Conservation (phyloP, 2,888 invertebrate species). For the Pammene fasciana region DNA sequence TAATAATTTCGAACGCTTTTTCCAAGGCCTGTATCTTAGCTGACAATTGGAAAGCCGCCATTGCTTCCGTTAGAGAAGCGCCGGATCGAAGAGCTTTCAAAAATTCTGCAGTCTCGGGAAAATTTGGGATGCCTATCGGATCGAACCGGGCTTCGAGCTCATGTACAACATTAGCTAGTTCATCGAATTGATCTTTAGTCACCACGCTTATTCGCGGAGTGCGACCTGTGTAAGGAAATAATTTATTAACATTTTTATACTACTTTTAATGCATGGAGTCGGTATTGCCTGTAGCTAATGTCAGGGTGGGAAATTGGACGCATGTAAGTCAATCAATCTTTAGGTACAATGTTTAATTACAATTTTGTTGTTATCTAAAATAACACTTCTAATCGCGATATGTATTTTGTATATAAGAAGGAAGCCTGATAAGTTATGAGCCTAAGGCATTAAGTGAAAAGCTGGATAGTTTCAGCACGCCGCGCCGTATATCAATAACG, state of each 20-base stretch:
- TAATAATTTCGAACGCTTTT: slow-evolving; percentile 23
- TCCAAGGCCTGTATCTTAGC: slow-evolving; percentile 20
- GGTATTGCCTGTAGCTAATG: too few relatives aligned
- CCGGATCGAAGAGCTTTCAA: slow-evolving; percentile 30
- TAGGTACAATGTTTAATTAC: too few relatives aligned
- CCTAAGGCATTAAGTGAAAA: too few relatives aligned
- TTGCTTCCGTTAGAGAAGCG: slow-evolving; percentile 32
- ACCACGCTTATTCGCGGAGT: slow-evolving; percentile 21
- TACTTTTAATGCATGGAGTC: too few relatives aligned
- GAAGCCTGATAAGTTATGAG: too few relatives aligned
- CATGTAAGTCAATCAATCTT: too few relatives aligned
- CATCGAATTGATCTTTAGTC: slow-evolving; percentile 30
- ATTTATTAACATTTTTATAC: background rate
- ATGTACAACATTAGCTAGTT: slow-evolving; percentile 12
- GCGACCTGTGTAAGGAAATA: slow-evolving; percentile 12
- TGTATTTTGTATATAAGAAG: too few relatives aligned
- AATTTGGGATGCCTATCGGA: slow-evolving; percentile 22
- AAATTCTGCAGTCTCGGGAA: slow-evolving; percentile 30
- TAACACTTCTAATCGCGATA: background rate
- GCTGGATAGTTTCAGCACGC: too few relatives aligned
- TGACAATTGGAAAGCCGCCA: slow-evolving; percentile 36
- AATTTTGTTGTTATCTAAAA: too few relatives aligned
- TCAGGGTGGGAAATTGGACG: too few relatives aligned
- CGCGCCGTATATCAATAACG: too few relatives aligned
- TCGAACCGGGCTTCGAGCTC: slow-evolving; percentile 22